Evolutionary conservation across 2,797 vertebrate genomes (phyloP).

Genomic region (Anguilla anguilla): DNA sequence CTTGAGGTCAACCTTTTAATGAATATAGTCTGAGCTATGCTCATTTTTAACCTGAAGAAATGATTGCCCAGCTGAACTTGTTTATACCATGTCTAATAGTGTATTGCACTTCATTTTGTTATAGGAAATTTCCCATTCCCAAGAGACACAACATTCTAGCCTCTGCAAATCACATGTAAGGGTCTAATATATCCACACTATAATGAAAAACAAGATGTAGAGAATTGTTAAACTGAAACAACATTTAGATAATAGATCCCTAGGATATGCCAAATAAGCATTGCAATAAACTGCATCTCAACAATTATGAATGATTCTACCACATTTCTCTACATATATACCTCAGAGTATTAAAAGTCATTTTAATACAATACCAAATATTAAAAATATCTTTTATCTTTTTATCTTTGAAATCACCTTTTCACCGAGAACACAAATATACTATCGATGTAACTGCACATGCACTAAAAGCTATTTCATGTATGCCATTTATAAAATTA

Average conservation of each 20-base stretch:
- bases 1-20: background rate
- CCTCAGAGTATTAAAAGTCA: no score
- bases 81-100: background rate
- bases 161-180: background rate
- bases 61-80: background rate
- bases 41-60: background rate
- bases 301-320: background rate
- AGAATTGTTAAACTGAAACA: background rate
- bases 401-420: background rate
- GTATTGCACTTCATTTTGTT: background rate
- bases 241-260: background rate
- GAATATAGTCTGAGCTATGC: background rate
- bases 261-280: background rate
- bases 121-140: background rate
- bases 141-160: background rate
- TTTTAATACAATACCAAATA: background rate
- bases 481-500: background rate
- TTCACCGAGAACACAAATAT: background rate
- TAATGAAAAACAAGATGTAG: background rate
- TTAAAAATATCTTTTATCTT: background rate
- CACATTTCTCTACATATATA: background rate
- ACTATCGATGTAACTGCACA: background rate
- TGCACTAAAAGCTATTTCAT: background rate
- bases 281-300: background rate
- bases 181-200: background rate